Conservation (phyloP, 2,888 invertebrate species). For the Pardosa pseudoannulata region DNA sequence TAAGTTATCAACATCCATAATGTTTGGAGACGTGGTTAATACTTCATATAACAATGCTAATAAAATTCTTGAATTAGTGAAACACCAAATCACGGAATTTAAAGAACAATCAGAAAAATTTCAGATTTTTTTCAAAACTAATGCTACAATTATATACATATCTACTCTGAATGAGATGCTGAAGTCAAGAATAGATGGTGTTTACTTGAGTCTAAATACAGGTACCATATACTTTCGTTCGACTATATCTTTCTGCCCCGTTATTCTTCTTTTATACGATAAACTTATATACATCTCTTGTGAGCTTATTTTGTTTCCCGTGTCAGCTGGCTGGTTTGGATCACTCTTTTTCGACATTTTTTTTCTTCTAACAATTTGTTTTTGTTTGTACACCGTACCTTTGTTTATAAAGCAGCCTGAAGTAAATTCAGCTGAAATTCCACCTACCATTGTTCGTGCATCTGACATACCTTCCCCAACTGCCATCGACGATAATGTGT, state of each 20-base stretch:
- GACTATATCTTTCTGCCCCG: slow-evolving; percentile 27
- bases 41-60: background rate
- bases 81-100: background rate
- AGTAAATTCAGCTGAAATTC: too few relatives aligned
- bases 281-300: slow-evolving; percentile 12
- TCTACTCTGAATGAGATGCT: background rate
- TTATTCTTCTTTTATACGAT: background rate
- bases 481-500: too few relatives aligned
- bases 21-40: background rate
- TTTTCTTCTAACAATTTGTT: background rate
- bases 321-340: slow-evolving; percentile 26
- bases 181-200: background rate
- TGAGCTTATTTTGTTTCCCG: background rate
- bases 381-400: background rate
- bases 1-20: background rate
- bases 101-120: background rate
- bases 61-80: background rate
- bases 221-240: background rate
- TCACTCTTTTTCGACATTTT: slow-evolving; percentile 16
- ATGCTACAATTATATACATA: background rate
- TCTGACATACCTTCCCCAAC: too few relatives aligned
- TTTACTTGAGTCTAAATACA: background rate
- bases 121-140: background rate
- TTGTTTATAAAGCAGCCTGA: background rate
- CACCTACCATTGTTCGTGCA: too few relatives aligned